Evolutionary conservation across 2,888 invertebrate species (phyloP).

Genomic region (Andrena chrysosceles): DNA sequence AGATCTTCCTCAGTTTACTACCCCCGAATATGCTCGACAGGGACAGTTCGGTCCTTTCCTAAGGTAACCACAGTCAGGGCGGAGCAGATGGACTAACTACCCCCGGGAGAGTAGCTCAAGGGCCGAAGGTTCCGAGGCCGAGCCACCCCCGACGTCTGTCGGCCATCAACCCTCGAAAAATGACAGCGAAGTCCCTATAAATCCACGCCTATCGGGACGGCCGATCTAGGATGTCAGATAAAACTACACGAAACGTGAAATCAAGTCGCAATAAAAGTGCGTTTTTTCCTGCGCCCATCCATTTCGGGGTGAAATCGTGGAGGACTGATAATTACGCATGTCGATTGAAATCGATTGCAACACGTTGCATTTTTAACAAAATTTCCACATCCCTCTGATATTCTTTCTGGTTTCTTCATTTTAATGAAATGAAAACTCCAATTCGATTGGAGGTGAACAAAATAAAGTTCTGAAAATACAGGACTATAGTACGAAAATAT

Average conservation of each 20-base stretch:
- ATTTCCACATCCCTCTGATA: not conserved
- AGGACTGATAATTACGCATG: conserved; percentile 8
- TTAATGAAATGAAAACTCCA: too few species aligned
- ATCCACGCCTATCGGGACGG: conserved; percentile 66
- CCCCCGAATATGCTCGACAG: conserved; percentile 61
- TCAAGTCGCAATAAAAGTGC: conserved; percentile 46
- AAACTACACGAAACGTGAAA: conserved; percentile 41
- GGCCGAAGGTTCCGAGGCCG: conserved; percentile 70
- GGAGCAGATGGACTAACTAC: conserved; percentile 83
- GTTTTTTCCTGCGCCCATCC: not conserved
- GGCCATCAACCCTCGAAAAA: conserved; percentile 76
- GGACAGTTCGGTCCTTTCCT: conserved; percentile 34
- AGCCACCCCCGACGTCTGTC: conserved; percentile 77
- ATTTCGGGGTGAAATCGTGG: not conserved
- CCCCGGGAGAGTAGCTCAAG: conserved; percentile 77
- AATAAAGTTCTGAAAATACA: too few species aligned
- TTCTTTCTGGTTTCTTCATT: too few species aligned
- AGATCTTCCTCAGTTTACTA: conserved; percentile 66
- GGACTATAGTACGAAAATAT: too few species aligned
- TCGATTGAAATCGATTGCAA: not conserved
- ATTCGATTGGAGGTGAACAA: too few species aligned
- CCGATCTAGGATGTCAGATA: conserved; percentile 63
- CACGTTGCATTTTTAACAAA: not conserved
- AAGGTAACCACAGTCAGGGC: conserved; percentile 70
- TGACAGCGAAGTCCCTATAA: conserved; percentile 69